Percentiles rank a stretch among this genome's conserved stretches.
Evolutionary conservation across 2,888 invertebrate genomes (phyloP).

Genomic region (Hypselothyrea guttata): DNA sequence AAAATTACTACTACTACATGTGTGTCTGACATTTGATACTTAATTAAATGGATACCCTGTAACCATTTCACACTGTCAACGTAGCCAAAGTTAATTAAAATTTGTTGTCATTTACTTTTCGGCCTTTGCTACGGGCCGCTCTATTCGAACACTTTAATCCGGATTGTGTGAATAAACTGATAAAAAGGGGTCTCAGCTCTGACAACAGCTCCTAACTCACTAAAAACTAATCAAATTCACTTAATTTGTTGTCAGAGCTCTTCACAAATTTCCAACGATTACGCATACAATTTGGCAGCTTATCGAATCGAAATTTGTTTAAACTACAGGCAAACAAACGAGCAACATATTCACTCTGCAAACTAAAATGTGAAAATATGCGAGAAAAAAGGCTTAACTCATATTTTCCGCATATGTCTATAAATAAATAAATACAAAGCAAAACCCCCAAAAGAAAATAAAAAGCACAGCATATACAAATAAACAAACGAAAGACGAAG

Average conservation of each 20-base stretch:
- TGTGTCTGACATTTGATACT: conserved; percentile 22
- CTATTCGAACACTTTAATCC: conserved; percentile 37
- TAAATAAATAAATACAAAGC: conserved; percentile 23
- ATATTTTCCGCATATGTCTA: conserved; percentile 19
- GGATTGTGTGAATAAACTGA: conserved; percentile 21
- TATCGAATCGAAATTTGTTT: conserved; percentile 26
- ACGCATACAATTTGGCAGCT: conserved; percentile 27
- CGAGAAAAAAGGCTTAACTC: conserved; percentile 18
- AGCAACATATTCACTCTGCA: conserved; percentile 29
- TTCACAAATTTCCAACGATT: conserved; percentile 28
- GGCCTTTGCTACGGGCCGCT: conserved; percentile 39
- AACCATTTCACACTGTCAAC: conserved; percentile 21
- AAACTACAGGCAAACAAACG: conserved; percentile 14
- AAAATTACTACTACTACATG: conserved; percentile 2
- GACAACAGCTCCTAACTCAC: conserved; percentile 21
- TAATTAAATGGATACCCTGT: conserved; percentile 29
- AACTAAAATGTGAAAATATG: conserved; percentile 35
- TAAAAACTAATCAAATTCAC: conserved; percentile 15
- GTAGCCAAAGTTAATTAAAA: conserved; percentile 65
- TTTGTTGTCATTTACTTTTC: conserved; percentile 61
- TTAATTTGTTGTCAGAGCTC: conserved; percentile 22
- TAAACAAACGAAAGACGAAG: conserved; percentile 8
- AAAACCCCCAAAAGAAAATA: conserved; percentile 15
- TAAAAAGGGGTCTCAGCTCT: conserved; percentile 8
- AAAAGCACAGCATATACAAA: conserved; percentile 19